Base-by-base conservation (phyloP, 1,140 invertebrate species). In the Helicoverpa zea region DNA sequence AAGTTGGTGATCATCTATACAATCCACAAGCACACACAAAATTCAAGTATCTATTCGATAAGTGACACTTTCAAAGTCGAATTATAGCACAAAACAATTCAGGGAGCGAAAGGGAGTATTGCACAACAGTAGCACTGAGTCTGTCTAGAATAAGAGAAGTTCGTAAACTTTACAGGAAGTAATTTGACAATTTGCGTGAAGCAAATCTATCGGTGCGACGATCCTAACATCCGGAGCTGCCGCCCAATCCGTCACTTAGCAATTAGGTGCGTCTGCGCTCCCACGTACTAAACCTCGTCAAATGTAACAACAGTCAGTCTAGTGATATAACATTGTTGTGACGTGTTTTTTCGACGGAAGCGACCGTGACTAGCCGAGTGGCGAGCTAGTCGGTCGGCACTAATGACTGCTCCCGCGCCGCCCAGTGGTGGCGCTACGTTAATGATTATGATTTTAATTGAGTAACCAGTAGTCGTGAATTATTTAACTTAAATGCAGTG, bases 391-490 rank as follows among this genome's bases (percentile, higher is more conserved):
- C 66, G 66, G 66, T 70, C 66, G 66, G 49, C 66, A 70, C 66
- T 52, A 70, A 70, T 70, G 12, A 70, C 49, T 70, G 66, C 58
- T 0, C 49, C 66, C 14, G 66, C 43, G 43, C 63, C 63, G 63
- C 35, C 66, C 66, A 49, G 66, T n/a, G 66, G 66, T 70, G 66
- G 66, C 66, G 66, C 66, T 70, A 70, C 66, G 49, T 23, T 70
- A 51, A 70, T 70, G 66, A 54, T 70, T 70, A 70, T 70, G 66
- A 70, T 70, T 70, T 70, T 70, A 70, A 70, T 70, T 70, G 66
- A 70, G 49, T 54, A 70, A 54, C 66, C 66, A 52, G 18, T n/a
- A 66, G 63, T 70, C 52, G 66, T 70, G 66, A 70, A 70, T 70
- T 70, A 18, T 52, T 70, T 51, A 51, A 70, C 49, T 70, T 43